Conservation (phyloP, 2,113 vertebrate species). For the Tapirus terrestris region DNA sequence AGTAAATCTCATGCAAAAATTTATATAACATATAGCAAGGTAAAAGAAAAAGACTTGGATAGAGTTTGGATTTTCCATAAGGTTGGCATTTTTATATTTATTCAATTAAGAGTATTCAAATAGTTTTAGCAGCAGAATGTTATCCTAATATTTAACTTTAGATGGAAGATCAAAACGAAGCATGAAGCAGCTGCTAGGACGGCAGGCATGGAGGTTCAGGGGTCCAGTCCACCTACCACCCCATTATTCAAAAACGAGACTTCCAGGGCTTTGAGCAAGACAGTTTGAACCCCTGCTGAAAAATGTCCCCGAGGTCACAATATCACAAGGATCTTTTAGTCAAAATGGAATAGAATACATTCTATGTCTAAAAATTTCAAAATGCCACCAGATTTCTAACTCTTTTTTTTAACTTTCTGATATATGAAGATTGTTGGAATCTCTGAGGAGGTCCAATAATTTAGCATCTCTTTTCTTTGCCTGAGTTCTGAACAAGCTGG, state of each 20-base stretch:
- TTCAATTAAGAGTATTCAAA: not conserved
- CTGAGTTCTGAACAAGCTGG: not conserved
- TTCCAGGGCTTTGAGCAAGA: not conserved
- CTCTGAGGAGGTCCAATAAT: not conserved
- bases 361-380: not conserved
- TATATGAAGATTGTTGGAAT: not conserved
- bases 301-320: not conserved
- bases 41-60: not conserved
- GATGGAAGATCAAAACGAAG: not conserved
- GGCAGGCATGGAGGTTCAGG: rapidly evolving
- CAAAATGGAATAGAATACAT: not conserved
- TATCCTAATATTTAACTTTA: not conserved
- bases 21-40: not conserved
- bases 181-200: not conserved
- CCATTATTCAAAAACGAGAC: not conserved
- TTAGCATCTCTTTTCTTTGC: not conserved
- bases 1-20: not conserved
- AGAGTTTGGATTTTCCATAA: not conserved
- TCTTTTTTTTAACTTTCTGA: not conserved
- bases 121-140: not conserved
- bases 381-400: not conserved
- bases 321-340: not conserved
- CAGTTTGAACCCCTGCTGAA: not conserved
- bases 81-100: not conserved
- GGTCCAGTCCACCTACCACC: rapidly evolving